phyloP scores from a whole-genome alignment of 2,888 invertebrate genomes.

The Apamea anceps region DNA sequence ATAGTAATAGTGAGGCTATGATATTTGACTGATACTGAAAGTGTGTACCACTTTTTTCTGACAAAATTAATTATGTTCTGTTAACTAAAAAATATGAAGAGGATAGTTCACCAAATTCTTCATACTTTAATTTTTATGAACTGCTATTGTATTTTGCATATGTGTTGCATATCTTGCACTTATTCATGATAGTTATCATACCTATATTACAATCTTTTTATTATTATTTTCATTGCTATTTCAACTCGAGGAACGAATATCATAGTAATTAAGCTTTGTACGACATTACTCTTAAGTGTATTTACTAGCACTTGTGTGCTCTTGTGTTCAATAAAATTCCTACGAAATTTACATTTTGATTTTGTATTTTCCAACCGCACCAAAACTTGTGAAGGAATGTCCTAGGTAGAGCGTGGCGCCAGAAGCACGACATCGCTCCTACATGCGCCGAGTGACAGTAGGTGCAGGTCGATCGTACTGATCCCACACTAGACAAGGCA shows the following conservation, averaged over 20 bases:
- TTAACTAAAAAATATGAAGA: slow-evolving; percentile 19
- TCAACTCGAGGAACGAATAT: slow-evolving; percentile 62
- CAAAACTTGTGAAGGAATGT: slow-evolving; percentile 1
- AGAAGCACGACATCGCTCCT: neutral
- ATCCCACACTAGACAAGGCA: neutral
- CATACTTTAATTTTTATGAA: slow-evolving; percentile 18
- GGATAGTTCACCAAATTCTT: neutral
- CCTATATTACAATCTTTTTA: slow-evolving; percentile 29
- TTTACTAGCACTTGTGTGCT: slow-evolving; percentile 78
- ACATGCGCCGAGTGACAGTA: neutral
- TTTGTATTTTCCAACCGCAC: slow-evolving; percentile 32
- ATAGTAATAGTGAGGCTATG: slow-evolving; percentile 75
- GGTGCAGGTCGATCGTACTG: slow-evolving; percentile 8
- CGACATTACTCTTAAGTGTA: slow-evolving; percentile 71
- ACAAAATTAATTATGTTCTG: slow-evolving; percentile 22
- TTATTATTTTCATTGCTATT: slow-evolving; percentile 40
- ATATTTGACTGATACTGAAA: slow-evolving; percentile 75
- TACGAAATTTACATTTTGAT: slow-evolving; percentile 60
- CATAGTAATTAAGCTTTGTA: slow-evolving; percentile 72
- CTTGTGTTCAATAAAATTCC: slow-evolving; percentile 82
- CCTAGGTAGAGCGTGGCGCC: neutral
- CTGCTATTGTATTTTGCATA: slow-evolving; percentile 27
- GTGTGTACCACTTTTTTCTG: slow-evolving; percentile 49
- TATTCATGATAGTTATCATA: slow-evolving; percentile 36
- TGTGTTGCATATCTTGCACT: slow-evolving; percentile 31